These are phyloP conservation scores for Drosophila engyochracea DNA, from an alignment of 2,888 invertebrate genomes.

Conservation along the genomic window DNA sequence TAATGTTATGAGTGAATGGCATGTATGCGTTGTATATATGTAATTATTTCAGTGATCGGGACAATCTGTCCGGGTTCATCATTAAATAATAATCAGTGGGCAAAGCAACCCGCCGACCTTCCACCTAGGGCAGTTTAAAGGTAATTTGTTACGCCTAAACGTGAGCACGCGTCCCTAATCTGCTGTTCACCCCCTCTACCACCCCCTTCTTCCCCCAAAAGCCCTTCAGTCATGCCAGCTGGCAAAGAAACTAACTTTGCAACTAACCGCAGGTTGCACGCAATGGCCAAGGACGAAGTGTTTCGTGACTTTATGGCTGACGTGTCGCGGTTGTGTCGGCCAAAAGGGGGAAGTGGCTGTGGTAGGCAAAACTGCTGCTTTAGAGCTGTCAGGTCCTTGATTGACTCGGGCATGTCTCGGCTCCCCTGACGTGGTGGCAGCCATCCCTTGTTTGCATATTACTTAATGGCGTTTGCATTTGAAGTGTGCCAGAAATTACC, in stretches of 20 bases:
- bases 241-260: conserved; percentile 56
- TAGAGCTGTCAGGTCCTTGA: conserved; percentile 68
- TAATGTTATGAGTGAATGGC: conserved; percentile 14
- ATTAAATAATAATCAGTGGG: conserved; percentile 78
- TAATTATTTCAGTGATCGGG: conserved; percentile 57
- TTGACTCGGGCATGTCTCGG: conserved; percentile 60
- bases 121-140: conserved; percentile 57
- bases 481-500: conserved; percentile 81
- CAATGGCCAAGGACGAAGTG: conserved; percentile 62
- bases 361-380: conserved; percentile 10
- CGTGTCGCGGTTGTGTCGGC: conserved; percentile 62
- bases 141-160: conserved; percentile 85
- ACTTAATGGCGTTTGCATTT: conserved; percentile 77
- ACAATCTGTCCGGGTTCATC: conserved; percentile 67
- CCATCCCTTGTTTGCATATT: conserved; percentile 81
- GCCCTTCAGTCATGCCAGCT: neutral
- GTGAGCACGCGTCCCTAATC: conserved; percentile 78
- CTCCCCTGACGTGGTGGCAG: conserved; percentile 13
- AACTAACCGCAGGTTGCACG: conserved; percentile 69
- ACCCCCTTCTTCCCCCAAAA: neutral
- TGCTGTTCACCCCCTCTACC: conserved; percentile 4
- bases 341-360: neutral
- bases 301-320: conserved; percentile 81
- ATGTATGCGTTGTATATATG: conserved; percentile 24
- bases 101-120: neutral